These are phyloP conservation scores for Manis pentadactyla DNA, from an alignment of 2,797 vertebrate species.

Conservation along the genomic window DNA sequence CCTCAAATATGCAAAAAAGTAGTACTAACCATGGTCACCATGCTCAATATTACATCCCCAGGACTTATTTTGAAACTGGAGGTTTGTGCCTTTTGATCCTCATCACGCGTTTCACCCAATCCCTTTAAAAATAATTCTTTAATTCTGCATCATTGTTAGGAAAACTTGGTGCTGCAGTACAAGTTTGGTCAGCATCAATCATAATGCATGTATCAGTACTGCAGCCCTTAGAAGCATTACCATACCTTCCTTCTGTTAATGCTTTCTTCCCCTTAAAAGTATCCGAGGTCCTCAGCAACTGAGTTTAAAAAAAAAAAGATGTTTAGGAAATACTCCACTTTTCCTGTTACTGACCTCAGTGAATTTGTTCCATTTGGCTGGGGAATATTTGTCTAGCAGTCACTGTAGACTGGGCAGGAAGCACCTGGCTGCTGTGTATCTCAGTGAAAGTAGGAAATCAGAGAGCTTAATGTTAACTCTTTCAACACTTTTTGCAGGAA, in stretches of 20 bases:
- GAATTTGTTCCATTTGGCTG: not conserved
- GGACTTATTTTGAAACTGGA: not conserved
- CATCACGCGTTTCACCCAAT: not conserved
- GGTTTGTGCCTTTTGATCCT: not conserved
- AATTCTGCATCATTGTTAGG: not conserved
- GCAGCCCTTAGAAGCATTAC: not conserved
- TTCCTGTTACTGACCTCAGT: not conserved
- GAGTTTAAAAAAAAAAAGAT: not conserved
- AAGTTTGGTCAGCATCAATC: not conserved
- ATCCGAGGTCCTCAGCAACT: not conserved
- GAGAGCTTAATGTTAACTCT: not conserved
- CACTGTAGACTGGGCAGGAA: not conserved
- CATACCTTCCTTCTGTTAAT: not conserved
- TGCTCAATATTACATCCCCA: not conserved
- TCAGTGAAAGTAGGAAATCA: conserved; percentile 43
- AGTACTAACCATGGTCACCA: not conserved
- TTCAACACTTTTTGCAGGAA: not conserved
- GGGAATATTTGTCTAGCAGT: not conserved
- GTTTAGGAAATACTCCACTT: not conserved
- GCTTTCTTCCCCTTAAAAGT: not conserved
- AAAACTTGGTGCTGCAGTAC: not conserved
- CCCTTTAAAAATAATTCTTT: not conserved
- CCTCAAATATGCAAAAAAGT: not conserved
- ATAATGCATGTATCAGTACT: not conserved
- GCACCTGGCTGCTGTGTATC: not conserved